Evolutionary conservation across 2,113 vertebrate genomes (phyloP).

Genomic region (Gadus macrocephalus): DNA sequence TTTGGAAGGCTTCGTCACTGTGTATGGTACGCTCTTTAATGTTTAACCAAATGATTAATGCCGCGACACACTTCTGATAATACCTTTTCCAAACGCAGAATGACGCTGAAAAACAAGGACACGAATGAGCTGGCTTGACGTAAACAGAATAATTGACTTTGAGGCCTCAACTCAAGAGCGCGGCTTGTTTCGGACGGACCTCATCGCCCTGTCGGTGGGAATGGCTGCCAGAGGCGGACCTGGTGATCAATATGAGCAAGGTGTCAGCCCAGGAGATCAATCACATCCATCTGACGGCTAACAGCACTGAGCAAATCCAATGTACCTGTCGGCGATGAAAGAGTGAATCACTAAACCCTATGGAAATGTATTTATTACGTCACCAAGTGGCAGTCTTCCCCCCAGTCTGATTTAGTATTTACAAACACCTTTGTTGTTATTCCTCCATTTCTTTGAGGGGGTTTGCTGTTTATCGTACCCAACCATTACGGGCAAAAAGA

Average conservation of each 20-base stretch:
- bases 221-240: slow-evolving; percentile 37
- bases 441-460: neutral
- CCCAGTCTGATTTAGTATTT: neutral
- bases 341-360: slow-evolving; percentile 8
- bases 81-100: neutral
- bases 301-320: slow-evolving; percentile 47
- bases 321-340: slow-evolving; percentile 34
- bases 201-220: slow-evolving; percentile 16
- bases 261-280: slow-evolving; percentile 64
- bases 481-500: slow-evolving; percentile 11
- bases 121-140: neutral
- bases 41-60: neutral
- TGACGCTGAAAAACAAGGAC: neutral
- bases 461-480: slow-evolving; percentile 9
- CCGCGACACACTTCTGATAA: neutral
- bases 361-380: slow-evolving; percentile 28
- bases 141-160: neutral
- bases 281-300: slow-evolving; percentile 49
- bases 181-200: slow-evolving; percentile 12
- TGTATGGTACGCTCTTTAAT: neutral
- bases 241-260: slow-evolving; percentile 61
- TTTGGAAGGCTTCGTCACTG: neutral
- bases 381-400: slow-evolving; percentile 5
- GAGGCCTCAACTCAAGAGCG: neutral
- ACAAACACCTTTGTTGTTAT: neutral